These are phyloP conservation scores for Oxytorus armatus DNA, from an alignment of 2,888 invertebrate genomes.

Conservation along the genomic window DNA sequence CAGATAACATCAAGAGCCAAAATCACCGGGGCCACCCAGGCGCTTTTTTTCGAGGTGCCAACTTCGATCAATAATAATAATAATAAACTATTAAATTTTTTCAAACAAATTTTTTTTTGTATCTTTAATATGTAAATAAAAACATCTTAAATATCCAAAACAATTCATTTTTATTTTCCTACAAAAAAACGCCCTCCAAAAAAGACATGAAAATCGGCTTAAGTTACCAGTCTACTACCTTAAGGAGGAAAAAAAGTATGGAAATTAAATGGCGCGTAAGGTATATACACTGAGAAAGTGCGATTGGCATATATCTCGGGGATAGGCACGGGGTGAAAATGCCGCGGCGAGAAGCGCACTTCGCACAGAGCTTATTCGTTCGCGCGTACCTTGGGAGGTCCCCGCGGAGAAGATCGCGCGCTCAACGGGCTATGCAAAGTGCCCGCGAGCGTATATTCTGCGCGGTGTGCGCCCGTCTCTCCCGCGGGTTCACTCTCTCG, in stretches of 20 bases:
- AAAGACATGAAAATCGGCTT: neutral
- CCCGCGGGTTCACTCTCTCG: slow-evolving; percentile 57
- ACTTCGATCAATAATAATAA: no score
- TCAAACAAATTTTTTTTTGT: no score
- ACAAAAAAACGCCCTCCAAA: no score
- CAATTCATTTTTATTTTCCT: no score
- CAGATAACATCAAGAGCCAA: no score
- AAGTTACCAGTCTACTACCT: no score
- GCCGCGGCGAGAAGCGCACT: neutral
- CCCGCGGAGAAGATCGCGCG: slow-evolving; percentile 74
- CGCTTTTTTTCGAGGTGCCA: no score
- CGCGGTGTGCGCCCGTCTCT: slow-evolving; percentile 44
- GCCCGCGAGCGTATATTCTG: slow-evolving; percentile 72
- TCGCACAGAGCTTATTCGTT: slow-evolving; percentile 66
- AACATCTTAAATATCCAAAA: no score
- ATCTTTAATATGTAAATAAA: no score
- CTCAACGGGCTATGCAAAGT: slow-evolving; percentile 80
- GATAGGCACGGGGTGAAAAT: slow-evolving; percentile 24
- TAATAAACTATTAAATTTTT: no score
- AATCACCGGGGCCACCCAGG: no score
- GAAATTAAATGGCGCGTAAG: neutral
- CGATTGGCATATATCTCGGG: neutral
- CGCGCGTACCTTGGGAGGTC: slow-evolving; percentile 77
- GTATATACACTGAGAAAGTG: no score
- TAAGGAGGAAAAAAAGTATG: neutral